Percentiles rank a stretch among this genome's conserved stretches.
phyloP scores from a whole-genome alignment of 2,888 invertebrate genomes.

The Tortricodes alternella region DNA sequence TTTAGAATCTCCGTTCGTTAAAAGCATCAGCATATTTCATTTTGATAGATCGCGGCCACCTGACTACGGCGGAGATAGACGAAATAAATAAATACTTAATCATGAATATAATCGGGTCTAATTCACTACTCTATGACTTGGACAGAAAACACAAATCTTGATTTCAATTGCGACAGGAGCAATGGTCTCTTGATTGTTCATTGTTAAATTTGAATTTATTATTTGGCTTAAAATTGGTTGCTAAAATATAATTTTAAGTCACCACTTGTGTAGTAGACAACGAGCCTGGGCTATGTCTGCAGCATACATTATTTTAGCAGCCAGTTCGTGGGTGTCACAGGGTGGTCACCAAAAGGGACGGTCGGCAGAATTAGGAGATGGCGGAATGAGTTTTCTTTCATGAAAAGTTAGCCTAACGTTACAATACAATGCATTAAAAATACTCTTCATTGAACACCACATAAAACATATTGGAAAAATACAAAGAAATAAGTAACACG shows the following conservation, averaged over 20 bases:
- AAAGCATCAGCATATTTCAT: constrained; percentile 9
- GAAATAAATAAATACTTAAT: constrained; percentile 19
- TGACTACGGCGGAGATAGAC: constrained; percentile 7
- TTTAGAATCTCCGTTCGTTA: not conserved
- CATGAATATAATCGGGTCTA: not conserved
- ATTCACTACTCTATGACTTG: not conserved
- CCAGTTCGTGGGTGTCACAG: too few relatives aligned
- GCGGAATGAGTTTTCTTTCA: too few relatives aligned
- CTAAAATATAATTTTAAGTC: not conserved
- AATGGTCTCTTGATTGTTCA: not conserved
- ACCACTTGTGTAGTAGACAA: too few relatives aligned
- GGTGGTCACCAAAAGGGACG: too few relatives aligned
- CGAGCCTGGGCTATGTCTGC: too few relatives aligned
- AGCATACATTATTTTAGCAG: too few relatives aligned
- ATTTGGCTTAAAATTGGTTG: not conserved
- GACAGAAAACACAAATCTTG: not conserved
- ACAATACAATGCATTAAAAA: too few relatives aligned
- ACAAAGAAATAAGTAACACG: too few relatives aligned
- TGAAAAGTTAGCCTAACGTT: too few relatives aligned
- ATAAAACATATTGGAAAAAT: too few relatives aligned
- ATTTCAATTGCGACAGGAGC: not conserved
- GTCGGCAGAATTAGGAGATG: too few relatives aligned
- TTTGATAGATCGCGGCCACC: constrained; percentile 21
- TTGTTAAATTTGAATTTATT: not conserved
- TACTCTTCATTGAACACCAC: too few relatives aligned